Conservation (phyloP, 2,888 invertebrate species). For the Bruchidius siliquastri region DNA sequence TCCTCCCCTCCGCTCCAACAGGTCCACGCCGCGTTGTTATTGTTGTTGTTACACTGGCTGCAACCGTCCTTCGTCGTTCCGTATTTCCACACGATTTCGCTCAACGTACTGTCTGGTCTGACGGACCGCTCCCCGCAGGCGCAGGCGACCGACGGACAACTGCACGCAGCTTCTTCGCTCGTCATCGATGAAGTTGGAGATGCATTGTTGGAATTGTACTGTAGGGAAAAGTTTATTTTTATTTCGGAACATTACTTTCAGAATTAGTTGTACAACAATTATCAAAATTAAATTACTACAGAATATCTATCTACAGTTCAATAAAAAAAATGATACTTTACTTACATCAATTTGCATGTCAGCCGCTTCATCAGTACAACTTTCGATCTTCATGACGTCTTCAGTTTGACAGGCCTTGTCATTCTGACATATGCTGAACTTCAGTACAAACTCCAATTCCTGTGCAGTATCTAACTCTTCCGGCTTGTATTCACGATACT, state of each 20-base stretch:
- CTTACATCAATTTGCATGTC: not conserved
- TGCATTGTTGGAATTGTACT: not conserved
- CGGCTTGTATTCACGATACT: slow-evolving; percentile 53
- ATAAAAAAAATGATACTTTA: no score
- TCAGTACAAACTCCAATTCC: slow-evolving; percentile 52
- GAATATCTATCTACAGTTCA: no score
- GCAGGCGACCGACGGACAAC: slow-evolving; percentile 1
- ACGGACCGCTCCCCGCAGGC: slow-evolving; percentile 8
- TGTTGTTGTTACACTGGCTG: slow-evolving; percentile 45
- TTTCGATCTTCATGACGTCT: not conserved
- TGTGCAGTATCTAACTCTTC: slow-evolving; percentile 5
- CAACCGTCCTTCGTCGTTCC: slow-evolving; percentile 34
- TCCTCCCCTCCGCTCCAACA: slow-evolving; percentile 5
- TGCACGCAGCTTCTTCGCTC: not conserved
- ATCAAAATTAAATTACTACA: no score
- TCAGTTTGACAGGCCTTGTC: slow-evolving; percentile 58
- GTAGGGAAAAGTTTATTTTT: not conserved
- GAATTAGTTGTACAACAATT: no score
- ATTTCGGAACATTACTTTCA: no score
- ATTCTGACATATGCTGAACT: slow-evolving; percentile 61
- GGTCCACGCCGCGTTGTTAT: slow-evolving; percentile 23
- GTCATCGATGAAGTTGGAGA: not conserved
- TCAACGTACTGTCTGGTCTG: slow-evolving; percentile 17
- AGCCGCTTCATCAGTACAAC: not conserved
- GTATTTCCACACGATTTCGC: slow-evolving; percentile 36